phyloP scores from a whole-genome alignment of 2,797 vertebrate genomes.

The Gymnoscopelus microlampas region DNA sequence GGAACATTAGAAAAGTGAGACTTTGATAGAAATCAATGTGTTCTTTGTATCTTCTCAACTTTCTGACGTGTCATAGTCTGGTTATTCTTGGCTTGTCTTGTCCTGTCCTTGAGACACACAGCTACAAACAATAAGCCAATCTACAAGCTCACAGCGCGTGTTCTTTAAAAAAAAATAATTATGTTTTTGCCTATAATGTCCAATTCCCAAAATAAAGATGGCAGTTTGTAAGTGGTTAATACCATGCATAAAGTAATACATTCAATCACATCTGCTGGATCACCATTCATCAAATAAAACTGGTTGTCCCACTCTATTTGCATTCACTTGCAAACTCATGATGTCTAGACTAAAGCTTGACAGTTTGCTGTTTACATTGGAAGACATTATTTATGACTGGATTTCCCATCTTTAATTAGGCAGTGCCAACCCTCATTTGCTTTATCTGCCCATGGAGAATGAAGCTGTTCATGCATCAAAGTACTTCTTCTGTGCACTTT shows the following conservation, averaged over 20 bases:
- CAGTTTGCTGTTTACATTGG: slow-evolving; percentile 29
- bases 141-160: too few relatives aligned
- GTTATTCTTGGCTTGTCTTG: slow-evolving; percentile 40
- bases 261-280: slow-evolving; percentile 13
- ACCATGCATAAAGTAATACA: neutral
- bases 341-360: slow-evolving; percentile 44
- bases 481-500: slow-evolving; percentile 43
- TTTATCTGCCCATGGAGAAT: slow-evolving; percentile 59
- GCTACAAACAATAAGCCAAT: neutral
- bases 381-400: slow-evolving; percentile 57
- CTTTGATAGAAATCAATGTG: slow-evolving; percentile 38
- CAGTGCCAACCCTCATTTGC: slow-evolving; percentile 53
- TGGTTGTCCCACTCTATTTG: slow-evolving; percentile 20
- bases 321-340: slow-evolving; percentile 36
- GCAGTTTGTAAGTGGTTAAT: neutral
- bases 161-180: too few relatives aligned
- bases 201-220: neutral
- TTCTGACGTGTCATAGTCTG: slow-evolving; percentile 31
- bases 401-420: slow-evolving; percentile 66
- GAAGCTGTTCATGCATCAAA: slow-evolving; percentile 54
- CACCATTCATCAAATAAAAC: slow-evolving; percentile 11
- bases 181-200: neutral
- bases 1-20: slow-evolving; percentile 17
- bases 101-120: slow-evolving; percentile 43
- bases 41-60: slow-evolving; percentile 44